Base-by-base conservation (phyloP, 2,888 invertebrate species). In the Amblyjoppa proteus region DNA sequence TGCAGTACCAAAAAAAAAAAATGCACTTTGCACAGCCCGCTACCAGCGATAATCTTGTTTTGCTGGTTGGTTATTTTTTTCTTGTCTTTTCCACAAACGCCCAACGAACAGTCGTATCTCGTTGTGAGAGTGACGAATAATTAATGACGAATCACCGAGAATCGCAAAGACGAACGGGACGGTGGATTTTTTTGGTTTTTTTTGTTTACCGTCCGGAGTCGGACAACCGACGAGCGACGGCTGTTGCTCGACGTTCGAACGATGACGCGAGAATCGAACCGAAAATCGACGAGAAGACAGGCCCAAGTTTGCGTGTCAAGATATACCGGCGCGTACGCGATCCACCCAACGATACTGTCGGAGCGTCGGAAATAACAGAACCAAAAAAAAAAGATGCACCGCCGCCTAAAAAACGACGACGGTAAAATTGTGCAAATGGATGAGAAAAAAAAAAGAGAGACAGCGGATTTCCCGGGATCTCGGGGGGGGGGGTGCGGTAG, bases 401-500 rank as follows among this genome's bases (percentile, higher is more conserved):
- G 38, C 34, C n/a, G 53, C 11, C 38, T 13, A 53, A 66, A 53
- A 68, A 41, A 61, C 66, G 11, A 61, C 79, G 80, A 70, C 49
- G 66, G 68, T 7, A 53, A 73, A 68, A 68, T 34, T 73, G 73
- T 66, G 83, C 51, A 51, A 81, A n/a, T 78, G 73, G 80, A 77
- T 64, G 70, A 73, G 20, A 73, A 85, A 58, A 84, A 41, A 66
- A 78, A 73, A n/a, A 61, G 66, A 79, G 56, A 77, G 64, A 68
- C 31, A 45, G 61, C 69, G 78, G 79, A 80, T 73, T 41, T 41
- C 41, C 71, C 53, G 81, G 80, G 70, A 16, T 69, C 51, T 34
- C 51, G 66, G 80, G 86, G 82, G 20, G 80, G 86, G 82, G 41
- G 41, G 74, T 85, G 79, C 83, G 84, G 88, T 87, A 88, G 88